Conservation (phyloP, 1,140 invertebrate species). For the Drosophila quadrilineata region DNA sequence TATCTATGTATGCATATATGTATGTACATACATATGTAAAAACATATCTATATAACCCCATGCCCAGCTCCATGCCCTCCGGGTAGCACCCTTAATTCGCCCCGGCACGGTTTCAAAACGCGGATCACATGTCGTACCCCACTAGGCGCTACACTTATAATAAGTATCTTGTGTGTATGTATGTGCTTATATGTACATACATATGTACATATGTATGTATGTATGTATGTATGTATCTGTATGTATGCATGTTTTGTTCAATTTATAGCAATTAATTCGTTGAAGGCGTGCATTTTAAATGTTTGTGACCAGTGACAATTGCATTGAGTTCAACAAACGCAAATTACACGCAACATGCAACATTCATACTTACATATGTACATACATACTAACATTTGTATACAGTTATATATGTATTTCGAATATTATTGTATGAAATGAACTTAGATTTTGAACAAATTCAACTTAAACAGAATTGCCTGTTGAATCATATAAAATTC, state of each 20-base stretch:
- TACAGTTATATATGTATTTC: no score
- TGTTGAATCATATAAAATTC: neutral
- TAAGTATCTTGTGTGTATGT: neutral
- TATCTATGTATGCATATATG: no score
- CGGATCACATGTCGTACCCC: constrained; percentile 24
- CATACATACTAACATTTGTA: neutral
- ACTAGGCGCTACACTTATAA: constrained; percentile 9
- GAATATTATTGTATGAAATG: no score
- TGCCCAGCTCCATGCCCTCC: neutral
- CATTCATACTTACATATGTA: neutral
- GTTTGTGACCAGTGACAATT: constrained; percentile 34
- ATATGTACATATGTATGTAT: neutral
- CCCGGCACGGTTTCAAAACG: neutral
- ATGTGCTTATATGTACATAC: neutral
- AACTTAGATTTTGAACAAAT: no score
- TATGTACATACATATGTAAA: neutral
- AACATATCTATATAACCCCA: neutral
- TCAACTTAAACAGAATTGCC: neutral
- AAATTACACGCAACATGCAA: constrained; percentile 9
- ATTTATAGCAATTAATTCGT: constrained; percentile 46
- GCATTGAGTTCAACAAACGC: constrained; percentile 42
- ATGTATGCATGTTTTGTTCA: constrained; percentile 14
- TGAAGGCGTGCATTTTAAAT: constrained; percentile 42
- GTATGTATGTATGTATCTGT: neutral
- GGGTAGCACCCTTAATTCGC: neutral